Percentiles rank a stretch among this genome's conserved stretches.
Evolutionary conservation across 2,113 vertebrate species (phyloP).

Genomic region (Ascaphus truei): DNA sequence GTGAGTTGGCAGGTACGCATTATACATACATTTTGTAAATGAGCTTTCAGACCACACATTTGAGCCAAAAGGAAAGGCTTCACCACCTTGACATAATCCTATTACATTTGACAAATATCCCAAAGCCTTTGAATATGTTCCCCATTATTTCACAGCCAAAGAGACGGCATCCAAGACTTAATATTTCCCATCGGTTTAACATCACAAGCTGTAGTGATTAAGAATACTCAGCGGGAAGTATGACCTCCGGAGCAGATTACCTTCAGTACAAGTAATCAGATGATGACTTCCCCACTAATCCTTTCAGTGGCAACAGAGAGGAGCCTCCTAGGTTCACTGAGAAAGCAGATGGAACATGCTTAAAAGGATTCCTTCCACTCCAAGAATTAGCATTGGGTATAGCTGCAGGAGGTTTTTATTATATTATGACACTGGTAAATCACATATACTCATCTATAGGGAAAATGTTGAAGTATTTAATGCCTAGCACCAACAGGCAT

Average conservation of each 20-base stretch:
- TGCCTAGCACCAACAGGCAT: no score
- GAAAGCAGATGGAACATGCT: neutral
- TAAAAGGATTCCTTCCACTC: neutral
- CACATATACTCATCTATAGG: no score
- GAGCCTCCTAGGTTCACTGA: neutral
- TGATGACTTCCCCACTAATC: slow-evolving; percentile 15
- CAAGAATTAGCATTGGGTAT: neutral
- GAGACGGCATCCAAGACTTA: neutral
- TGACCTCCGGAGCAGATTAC: slow-evolving; percentile 7
- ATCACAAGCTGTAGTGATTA: neutral
- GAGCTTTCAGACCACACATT: neutral
- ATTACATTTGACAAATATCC: neutral
- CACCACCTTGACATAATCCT: slow-evolving; percentile 12
- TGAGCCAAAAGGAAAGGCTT: neutral
- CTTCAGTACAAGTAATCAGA: neutral
- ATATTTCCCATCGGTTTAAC: neutral
- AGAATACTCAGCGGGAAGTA: neutral
- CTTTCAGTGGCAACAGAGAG: no score
- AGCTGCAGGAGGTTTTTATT: no score
- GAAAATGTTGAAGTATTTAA: no score
- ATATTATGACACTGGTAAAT: no score
- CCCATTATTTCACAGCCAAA: neutral
- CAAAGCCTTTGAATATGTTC: no score
- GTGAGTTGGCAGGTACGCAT: no score
- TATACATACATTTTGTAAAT: no score